phyloP scores from a whole-genome alignment of 1,140 invertebrate species.

The Leguminivora glycinivorella region DNA sequence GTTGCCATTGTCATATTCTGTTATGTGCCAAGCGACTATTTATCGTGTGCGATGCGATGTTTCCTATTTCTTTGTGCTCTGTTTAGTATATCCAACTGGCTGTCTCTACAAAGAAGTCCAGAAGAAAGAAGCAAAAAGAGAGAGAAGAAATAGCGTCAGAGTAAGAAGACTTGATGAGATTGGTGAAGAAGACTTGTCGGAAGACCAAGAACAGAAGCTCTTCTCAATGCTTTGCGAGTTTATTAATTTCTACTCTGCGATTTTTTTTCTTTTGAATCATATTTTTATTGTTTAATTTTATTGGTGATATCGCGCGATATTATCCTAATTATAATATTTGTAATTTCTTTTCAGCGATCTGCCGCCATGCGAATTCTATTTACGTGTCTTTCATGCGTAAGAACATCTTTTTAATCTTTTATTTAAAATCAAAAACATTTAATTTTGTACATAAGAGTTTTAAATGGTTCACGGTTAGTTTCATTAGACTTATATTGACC shows the following conservation, averaged over 20 bases:
- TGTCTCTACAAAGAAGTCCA: neutral
- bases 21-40: neutral
- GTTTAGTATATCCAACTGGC: neutral
- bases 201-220: neutral
- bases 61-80: neutral
- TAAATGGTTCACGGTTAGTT: no score
- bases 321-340: neutral
- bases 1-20: neutral
- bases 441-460: no score
- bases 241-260: neutral
- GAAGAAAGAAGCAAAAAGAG: no score
- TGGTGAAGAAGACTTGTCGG: neutral
- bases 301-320: neutral
- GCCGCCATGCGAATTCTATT: neutral
- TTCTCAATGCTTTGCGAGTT: neutral
- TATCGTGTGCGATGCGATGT: neutral
- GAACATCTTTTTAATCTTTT: neutral
- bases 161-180: no score
- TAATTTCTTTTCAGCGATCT: neutral
- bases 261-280: neutral
- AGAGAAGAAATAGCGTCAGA: neutral
- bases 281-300: neutral
- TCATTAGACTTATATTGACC: no score
- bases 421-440: no score
- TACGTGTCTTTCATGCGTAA: neutral